Percentiles rank a stretch among this genome's conserved stretches.
These are phyloP conservation scores for Crocodylus rhombifer DNA, from an alignment of 2,797 vertebrate genomes.

Conservation along the genomic window DNA sequence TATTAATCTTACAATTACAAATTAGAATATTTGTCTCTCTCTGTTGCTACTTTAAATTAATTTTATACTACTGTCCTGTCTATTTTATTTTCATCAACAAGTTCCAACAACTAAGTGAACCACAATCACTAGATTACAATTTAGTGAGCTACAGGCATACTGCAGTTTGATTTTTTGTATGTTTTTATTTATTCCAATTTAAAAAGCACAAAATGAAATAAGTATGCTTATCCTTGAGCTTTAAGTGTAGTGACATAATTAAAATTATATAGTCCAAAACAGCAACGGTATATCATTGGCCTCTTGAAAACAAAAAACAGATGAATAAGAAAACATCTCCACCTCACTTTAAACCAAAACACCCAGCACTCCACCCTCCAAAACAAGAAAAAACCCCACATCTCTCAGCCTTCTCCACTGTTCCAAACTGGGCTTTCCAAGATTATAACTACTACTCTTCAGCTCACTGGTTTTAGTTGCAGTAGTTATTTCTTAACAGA, in stretches of 20 bases:
- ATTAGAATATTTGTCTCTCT: not conserved
- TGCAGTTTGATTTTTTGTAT: not conserved
- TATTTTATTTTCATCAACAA: not conserved
- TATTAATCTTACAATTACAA: not conserved
- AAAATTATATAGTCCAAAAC: not conserved
- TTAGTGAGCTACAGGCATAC: not conserved
- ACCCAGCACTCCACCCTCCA: not conserved
- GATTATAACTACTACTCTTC: slow-evolving; percentile 38
- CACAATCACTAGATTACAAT: not conserved
- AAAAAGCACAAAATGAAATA: not conserved
- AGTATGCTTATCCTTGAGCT: not conserved
- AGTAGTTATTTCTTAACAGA: slow-evolving; percentile 34
- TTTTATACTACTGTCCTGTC: not conserved
- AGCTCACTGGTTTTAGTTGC: slow-evolving; percentile 30
- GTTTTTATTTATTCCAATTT: not conserved
- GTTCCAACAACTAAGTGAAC: not conserved
- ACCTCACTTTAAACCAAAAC: slow-evolving; percentile 13
- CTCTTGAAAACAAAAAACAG: not conserved
- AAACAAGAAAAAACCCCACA: not conserved
- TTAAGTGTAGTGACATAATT: not conserved
- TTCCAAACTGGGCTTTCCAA: slow-evolving; percentile 10
- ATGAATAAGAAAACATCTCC: not conserved
- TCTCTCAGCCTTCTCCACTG: not conserved
- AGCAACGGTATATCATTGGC: not conserved
- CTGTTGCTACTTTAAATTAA: not conserved